phyloP scores from a whole-genome alignment of 2,113 vertebrate genomes.

The Chloropsis cyanopogon region DNA sequence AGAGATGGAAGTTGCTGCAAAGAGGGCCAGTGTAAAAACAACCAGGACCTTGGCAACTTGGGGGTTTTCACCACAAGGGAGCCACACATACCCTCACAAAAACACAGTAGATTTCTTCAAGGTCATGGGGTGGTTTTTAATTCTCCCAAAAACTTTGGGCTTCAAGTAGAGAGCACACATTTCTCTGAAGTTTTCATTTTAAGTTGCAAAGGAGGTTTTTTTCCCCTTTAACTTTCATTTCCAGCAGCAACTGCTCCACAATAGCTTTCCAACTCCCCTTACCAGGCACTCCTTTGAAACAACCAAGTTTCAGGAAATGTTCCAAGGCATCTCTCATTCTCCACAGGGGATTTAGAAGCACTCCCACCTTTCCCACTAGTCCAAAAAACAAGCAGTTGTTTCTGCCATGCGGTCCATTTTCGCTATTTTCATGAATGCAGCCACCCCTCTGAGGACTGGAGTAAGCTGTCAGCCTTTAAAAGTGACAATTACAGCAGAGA shows the following conservation, averaged over 20 bases:
- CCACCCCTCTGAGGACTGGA: background rate
- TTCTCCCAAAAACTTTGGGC: too few species aligned
- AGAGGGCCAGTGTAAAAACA: background rate
- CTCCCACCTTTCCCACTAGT: background rate
- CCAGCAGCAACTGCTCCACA: background rate
- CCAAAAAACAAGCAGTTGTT: background rate
- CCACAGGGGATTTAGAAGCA: background rate
- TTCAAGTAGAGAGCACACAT: too few species aligned
- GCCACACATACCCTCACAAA: background rate
- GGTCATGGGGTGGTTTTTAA: background rate
- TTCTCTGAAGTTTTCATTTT: background rate
- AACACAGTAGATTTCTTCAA: background rate
- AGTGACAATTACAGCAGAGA: background rate
- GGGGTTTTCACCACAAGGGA: background rate
- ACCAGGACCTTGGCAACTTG: background rate
- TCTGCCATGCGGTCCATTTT: background rate
- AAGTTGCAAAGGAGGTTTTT: background rate
- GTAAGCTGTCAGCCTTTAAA: background rate
- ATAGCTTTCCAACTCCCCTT: background rate
- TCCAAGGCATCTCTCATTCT: background rate
- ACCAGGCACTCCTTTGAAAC: background rate
- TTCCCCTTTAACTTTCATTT: background rate
- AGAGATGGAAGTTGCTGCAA: background rate
- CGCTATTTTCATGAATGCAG: background rate
- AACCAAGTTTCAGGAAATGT: background rate